Percentiles rank a stretch among this genome's conserved stretches.
Conservation (phyloP, 2,797 vertebrate genomes). For the Dendrocincla tyrannina region DNA sequence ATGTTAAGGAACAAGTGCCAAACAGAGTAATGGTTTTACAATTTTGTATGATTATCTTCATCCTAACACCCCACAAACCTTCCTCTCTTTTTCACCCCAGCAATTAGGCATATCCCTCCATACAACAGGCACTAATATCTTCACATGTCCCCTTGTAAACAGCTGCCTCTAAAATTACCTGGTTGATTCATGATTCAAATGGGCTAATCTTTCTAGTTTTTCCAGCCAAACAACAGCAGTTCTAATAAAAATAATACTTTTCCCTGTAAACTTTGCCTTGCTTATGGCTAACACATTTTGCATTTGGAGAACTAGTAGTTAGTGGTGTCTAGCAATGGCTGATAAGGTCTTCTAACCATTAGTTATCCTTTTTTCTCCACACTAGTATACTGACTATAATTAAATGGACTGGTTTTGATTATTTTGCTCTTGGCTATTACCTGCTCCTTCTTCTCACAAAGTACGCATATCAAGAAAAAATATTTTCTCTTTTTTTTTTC, state of each 20-base stretch:
- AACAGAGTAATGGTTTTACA: neutral
- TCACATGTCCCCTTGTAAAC: neutral
- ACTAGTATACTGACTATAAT: neutral
- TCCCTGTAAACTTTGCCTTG: neutral
- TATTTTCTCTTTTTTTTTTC: neutral
- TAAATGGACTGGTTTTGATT: neutral
- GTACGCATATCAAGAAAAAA: neutral
- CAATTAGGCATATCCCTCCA: accelerated
- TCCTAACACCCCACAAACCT: neutral
- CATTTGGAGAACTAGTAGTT: neutral
- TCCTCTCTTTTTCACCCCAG: neutral
- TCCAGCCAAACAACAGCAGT: neutral
- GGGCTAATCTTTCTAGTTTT: neutral
- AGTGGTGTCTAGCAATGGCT: neutral
- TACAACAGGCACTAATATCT: neutral
- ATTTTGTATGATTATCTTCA: neutral
- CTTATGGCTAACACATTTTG: neutral
- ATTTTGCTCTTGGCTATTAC: neutral
- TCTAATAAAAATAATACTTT: neutral
- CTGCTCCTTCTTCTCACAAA: neutral
- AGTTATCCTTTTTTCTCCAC: neutral
- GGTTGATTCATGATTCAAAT: neutral
- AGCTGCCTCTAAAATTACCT: neutral
- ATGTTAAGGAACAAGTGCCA: neutral
- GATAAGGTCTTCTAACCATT: neutral